Evolutionary conservation across 2,888 invertebrate species (phyloP), one percentile per base, ranked within the genome.

Genomic region (Branchipolynoe longqiensis): DNA sequence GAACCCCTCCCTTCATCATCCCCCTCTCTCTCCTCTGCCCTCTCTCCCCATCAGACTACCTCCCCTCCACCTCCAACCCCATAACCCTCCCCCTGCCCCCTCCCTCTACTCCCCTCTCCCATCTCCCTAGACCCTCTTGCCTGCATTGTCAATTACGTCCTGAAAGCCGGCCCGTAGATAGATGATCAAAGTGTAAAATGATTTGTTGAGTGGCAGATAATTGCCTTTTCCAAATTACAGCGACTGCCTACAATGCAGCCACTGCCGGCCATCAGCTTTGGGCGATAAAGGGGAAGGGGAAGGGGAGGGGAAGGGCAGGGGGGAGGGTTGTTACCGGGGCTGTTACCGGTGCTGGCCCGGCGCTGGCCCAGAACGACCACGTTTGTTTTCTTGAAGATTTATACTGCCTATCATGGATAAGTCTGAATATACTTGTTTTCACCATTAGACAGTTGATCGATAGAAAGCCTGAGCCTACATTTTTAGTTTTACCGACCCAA

Each of bases 161-260:
- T 33, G 38, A 69, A 69, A 38, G 38, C 31, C 25, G 18, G 48
- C 78, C 78, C 25, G 31, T 78, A 78, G 6, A 78, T 40, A 40
- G 41, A 6, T 41, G 78, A 41, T 78, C 78, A 78, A 78, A 78
- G 78, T 78, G 78, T 41, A 48, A 78, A 25, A 54, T 78, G 78
- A 78, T 78, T 78, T 78, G 78, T 78, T 54, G 78, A 78, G 78
- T 78, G 78, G 14, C 54, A 41, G 78, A 78, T 54, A 78, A 78
- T 78, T 78, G 78, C 78, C n/a, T 78, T 78, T 78, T 78, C 78
- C 28, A 78, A 78, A 78, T 48, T 28, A 78, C 25, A 48, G 41
- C 54, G 73, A n/a, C 54, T 1, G 31, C 41, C 48, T 41, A 28
- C 48, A 41, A n/a, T n/a, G n/a, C n/a, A n/a, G n/a, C n/a, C n/a